Evolutionary conservation across 2,797 vertebrate genomes (phyloP).

Genomic region (Austrolebias charrua): DNA sequence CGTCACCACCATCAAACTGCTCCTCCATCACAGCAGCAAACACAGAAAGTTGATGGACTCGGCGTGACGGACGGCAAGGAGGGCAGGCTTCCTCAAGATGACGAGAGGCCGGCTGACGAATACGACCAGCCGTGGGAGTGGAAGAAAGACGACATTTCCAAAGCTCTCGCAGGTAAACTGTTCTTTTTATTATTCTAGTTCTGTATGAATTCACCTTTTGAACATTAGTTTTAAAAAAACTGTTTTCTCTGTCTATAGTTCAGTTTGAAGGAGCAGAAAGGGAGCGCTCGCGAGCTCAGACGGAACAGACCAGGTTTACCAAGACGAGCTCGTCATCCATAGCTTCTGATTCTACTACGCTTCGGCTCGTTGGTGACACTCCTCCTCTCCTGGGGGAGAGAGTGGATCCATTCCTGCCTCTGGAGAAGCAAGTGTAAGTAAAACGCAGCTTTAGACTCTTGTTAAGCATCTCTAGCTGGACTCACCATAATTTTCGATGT

Average conservation of each 20-base stretch:
- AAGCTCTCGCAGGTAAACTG: conserved; percentile 86
- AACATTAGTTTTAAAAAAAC: too few relatives aligned
- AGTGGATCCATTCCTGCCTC: conserved; percentile 84
- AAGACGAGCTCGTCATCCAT: conserved; percentile 59
- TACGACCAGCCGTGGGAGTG: conserved; percentile 96
- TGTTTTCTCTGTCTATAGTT: conserved; percentile 70
- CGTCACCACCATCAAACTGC: conserved; percentile 35
- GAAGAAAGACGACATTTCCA: conserved; percentile 92
- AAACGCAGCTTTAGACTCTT: background rate
- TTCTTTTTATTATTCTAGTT: background rate
- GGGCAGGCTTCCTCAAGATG: conserved; percentile 85
- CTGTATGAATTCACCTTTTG: too few relatives aligned
- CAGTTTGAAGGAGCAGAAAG: conserved; percentile 90
- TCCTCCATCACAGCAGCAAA: conserved; percentile 18
- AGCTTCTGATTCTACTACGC: conserved; percentile 59
- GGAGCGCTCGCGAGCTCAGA: conserved; percentile 75
- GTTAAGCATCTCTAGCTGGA: too few relatives aligned
- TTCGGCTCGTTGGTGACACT: conserved; percentile 71
- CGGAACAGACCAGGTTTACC: conserved; percentile 68
- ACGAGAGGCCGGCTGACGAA: conserved; percentile 88
- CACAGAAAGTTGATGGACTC: conserved; percentile 41
- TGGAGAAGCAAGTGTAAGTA: conserved; percentile 91
- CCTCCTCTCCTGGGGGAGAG: conserved; percentile 81
- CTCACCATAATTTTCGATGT: too few relatives aligned
- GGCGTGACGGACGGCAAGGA: conserved; percentile 61